Base-by-base conservation (phyloP, 2,888 invertebrate species). In the Mimas tiliae region DNA sequence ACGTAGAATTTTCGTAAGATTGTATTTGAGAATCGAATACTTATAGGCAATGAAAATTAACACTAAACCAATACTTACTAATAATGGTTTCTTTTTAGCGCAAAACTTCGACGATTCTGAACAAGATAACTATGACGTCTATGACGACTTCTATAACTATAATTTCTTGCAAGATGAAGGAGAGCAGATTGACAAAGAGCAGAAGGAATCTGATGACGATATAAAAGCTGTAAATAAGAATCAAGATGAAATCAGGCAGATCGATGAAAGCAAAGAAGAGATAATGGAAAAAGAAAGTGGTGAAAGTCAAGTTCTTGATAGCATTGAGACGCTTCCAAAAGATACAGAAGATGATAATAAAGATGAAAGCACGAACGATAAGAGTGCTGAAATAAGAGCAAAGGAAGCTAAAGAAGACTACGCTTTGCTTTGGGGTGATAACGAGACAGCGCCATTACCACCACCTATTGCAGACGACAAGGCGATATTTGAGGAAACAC, bases 201-300 rank as follows among this genome's bases (percentile, higher is more conserved):
- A 19, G 9, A 64, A 66, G 7, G 67, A 77, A 9, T 65, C 68
- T 1, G 65, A 71, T 6, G 68, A 72, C 21, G 51, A 65, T 51
- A 70, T 50, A 64, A 38, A 65, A 64, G 65, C 69, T 0, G 14
- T 72, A 70, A 16, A 67, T 72, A 52, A 67, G 68, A 63, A 69
- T 6, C 65, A 71, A 27, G 68, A 68, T 11, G 73, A 77, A 63
- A 67, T 74, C 62, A 63, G 72, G 48, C 62, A 84, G 64, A 72
- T 85, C 33, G 91, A 91, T 79, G 91, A 90, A 45, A 90, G 89
- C 48, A 81, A 76, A 19, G 67, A 75, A 33, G 70, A 73, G 12
- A 58, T 58, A 33, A 58, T 62, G 2, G 67, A 63, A 58, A 63
- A 68, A 63, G 68, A 68, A 1, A 48, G 34, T 47, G 47, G 45